Percentiles rank a stretch among this genome's conserved stretches.
These are phyloP conservation scores for Ammodytes marinus DNA, from an alignment of 2,113 vertebrate species.

Conservation along the genomic window DNA sequence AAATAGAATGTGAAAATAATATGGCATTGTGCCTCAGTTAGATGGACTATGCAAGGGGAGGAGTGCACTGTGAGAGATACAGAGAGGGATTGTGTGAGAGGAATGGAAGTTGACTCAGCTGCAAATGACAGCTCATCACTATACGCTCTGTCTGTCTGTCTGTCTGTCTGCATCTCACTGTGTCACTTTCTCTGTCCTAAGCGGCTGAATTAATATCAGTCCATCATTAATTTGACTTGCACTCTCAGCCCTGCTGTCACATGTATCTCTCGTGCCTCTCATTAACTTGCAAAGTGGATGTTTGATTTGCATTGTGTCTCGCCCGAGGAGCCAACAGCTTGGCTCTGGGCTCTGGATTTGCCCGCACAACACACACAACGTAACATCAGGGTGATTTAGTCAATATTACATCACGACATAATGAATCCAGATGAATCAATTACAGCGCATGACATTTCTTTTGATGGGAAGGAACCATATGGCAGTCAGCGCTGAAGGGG, in stretches of 20 bases:
- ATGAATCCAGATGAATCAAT: slow-evolving; percentile 33
- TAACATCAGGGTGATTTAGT: slow-evolving; percentile 14
- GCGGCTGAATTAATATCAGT: neutral
- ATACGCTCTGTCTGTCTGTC: neutral
- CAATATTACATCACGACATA: slow-evolving; percentile 12
- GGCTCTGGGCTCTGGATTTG: neutral
- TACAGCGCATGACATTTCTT: neutral
- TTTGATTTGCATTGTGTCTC: slow-evolving; percentile 57
- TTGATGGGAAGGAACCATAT: slow-evolving; percentile 6
- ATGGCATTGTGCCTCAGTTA: slow-evolving; percentile 35
- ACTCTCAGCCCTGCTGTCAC: slow-evolving; percentile 9
- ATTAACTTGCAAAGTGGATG: slow-evolving; percentile 63
- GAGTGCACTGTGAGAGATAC: slow-evolving; percentile 14
- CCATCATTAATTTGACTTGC: neutral
- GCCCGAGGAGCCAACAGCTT: neutral
- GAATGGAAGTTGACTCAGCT: slow-evolving; percentile 61
- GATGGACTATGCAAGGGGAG: slow-evolving; percentile 33
- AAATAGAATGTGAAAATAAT: slow-evolving; percentile 14
- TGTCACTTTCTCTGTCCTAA: neutral
- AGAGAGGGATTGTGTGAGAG: slow-evolving; percentile 54
- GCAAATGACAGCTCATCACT: slow-evolving; percentile 43
- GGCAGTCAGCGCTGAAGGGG: slow-evolving; percentile 15
- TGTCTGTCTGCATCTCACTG: neutral
- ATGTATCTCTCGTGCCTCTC: slow-evolving; percentile 8
- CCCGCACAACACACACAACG: neutral